Conservation (phyloP, 2,113 vertebrate species). For the Orientallactaga bullata region DNA sequence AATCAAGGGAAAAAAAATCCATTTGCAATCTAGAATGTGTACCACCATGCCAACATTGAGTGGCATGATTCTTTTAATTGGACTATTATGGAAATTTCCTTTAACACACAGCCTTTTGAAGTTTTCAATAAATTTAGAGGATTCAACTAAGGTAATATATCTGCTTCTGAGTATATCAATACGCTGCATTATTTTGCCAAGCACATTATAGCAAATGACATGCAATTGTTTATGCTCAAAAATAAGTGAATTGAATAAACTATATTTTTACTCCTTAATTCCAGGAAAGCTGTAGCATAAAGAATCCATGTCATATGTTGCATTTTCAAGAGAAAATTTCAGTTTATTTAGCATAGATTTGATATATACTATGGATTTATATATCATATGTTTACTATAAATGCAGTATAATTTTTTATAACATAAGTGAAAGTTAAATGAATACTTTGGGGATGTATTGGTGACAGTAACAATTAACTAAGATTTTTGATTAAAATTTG, state of each 20-base stretch:
- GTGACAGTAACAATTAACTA: background rate
- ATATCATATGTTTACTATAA: no score
- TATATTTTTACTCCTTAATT: background rate
- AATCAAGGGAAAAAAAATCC: background rate
- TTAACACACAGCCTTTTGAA: background rate
- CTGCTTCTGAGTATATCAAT: background rate
- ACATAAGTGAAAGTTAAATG: background rate
- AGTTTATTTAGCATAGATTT: no score
- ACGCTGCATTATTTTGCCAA: background rate
- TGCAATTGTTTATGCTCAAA: background rate
- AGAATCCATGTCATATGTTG: background rate
- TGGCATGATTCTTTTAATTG: background rate
- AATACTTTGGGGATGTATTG: background rate
- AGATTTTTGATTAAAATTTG: background rate
- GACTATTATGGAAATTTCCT: constrained; percentile 6
- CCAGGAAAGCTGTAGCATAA: background rate
- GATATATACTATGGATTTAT: no score
- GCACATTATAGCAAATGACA: background rate
- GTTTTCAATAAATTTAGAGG: constrained; percentile 23
- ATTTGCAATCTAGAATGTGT: background rate
- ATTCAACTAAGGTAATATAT: constrained; percentile 25
- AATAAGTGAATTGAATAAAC: constrained; percentile 18
- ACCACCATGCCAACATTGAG: background rate
- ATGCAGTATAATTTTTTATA: no score
- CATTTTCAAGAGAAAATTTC: background rate